Conservation (phyloP, 2,888 invertebrate genomes). For the Timandra comae region DNA sequence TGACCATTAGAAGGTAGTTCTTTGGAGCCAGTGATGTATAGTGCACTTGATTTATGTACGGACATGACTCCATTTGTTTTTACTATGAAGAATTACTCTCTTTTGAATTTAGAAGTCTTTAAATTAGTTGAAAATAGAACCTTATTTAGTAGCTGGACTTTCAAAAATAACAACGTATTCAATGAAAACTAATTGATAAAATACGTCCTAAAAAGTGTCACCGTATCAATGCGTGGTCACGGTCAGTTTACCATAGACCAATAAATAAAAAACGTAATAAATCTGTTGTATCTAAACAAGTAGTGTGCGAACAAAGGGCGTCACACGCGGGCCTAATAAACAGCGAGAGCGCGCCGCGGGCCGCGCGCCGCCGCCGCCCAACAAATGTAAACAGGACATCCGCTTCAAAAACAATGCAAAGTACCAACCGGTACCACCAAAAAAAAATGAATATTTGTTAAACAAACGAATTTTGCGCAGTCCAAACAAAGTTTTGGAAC, state of each 20-base stretch:
- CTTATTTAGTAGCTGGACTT: too few relatives aligned
- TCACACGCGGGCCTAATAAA: slow-evolving; percentile 34
- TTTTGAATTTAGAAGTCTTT: too few relatives aligned
- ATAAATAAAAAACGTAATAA: slow-evolving; percentile 31
- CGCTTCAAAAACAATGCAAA: slow-evolving; percentile 55
- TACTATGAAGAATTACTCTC: too few relatives aligned
- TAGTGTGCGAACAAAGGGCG: slow-evolving; percentile 27
- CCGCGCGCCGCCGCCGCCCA: slow-evolving; percentile 34
- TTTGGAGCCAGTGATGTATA: slow-evolving; percentile 36
- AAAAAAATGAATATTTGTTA: slow-evolving; percentile 50
- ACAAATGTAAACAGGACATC: slow-evolving; percentile 54
- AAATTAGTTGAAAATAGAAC: too few relatives aligned
- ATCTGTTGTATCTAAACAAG: slow-evolving; percentile 34
- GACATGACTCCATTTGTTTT: slow-evolving; percentile 13
- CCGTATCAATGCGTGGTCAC: background rate
- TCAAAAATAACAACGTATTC: too few relatives aligned
- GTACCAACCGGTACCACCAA: slow-evolving; percentile 35
- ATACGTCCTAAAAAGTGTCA: too few relatives aligned
- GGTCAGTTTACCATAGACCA: slow-evolving; percentile 4
- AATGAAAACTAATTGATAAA: too few relatives aligned
- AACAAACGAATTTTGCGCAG: slow-evolving; percentile 48
- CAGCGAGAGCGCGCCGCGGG: slow-evolving; percentile 31
- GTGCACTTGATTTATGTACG: slow-evolving; percentile 37
- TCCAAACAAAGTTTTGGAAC: slow-evolving; percentile 47
- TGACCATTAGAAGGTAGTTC: slow-evolving; percentile 34